These are phyloP conservation scores for Triplophysa siluroides DNA, from an alignment of 2,113 vertebrate species.

Conservation along the genomic window DNA sequence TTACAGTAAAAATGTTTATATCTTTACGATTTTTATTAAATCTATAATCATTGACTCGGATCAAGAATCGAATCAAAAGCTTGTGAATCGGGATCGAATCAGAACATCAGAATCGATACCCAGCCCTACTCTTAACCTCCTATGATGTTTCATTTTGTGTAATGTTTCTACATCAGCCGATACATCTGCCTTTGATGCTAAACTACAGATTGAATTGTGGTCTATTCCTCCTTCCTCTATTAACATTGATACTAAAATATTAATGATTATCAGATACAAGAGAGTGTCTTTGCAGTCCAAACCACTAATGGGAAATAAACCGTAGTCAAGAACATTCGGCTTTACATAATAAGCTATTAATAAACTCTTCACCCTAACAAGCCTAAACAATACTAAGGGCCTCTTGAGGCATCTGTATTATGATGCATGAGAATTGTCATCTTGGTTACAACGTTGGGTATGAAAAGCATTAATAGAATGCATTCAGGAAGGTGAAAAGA, in stretches of 20 bases:
- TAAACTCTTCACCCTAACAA: slow-evolving; percentile 31
- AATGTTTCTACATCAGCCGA: not conserved
- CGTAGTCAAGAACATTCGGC: not conserved
- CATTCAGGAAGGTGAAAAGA: no score
- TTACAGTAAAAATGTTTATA: no score
- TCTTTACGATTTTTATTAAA: no score
- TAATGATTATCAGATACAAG: not conserved
- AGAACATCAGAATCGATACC: no score
- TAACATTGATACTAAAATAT: slow-evolving; percentile 4
- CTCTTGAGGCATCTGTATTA: not conserved
- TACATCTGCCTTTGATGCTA: not conserved
- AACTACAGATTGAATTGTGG: not conserved
- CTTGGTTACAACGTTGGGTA: not conserved
- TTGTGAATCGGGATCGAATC: no score
- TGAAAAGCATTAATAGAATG: not conserved
- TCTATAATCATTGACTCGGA: no score
- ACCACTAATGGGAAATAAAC: slow-evolving; percentile 5
- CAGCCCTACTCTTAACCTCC: no score
- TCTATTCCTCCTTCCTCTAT: not conserved
- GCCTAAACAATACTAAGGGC: not conserved
- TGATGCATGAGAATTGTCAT: slow-evolving; percentile 5
- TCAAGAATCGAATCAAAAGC: no score
- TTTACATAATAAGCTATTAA: slow-evolving; percentile 24
- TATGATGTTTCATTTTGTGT: no score
- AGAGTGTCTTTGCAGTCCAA: not conserved